Percentiles rank a stretch among this genome's conserved stretches.
phyloP scores from a whole-genome alignment of 2,888 invertebrate species.

The Trachelus iudaicus region DNA sequence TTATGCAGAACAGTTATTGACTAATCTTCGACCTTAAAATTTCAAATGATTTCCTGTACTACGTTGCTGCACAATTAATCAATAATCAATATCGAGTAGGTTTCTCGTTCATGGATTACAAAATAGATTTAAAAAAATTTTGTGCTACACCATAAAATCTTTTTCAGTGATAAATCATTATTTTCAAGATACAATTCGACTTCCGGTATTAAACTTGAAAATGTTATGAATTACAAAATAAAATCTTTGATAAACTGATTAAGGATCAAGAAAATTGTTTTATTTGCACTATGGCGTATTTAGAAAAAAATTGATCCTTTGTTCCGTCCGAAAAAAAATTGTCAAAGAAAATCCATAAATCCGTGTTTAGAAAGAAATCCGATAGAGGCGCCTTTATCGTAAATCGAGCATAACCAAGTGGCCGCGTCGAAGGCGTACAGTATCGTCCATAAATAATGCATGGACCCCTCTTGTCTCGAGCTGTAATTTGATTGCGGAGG shows the following conservation, averaged over 20 bases:
- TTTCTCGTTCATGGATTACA: not conserved
- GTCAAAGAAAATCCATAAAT: not conserved
- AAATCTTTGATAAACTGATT: not conserved
- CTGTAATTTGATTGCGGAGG: slow-evolving; percentile 63
- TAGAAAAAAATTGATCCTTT: not conserved
- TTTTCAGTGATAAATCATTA: not conserved
- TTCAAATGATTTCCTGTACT: slow-evolving; percentile 20
- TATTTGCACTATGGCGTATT: no score
- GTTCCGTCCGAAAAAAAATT: not conserved
- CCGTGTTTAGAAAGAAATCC: not conserved
- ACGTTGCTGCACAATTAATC: not conserved
- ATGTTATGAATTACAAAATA: not conserved
- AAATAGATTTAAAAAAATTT: not conserved
- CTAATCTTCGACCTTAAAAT: slow-evolving; percentile 34
- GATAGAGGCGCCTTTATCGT: not conserved
- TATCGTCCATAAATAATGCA: slow-evolving; percentile 60
- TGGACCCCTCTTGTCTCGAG: slow-evolving; percentile 53
- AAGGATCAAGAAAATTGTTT: not conserved
- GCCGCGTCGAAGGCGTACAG: slow-evolving; percentile 41
- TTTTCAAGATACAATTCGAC: not conserved
- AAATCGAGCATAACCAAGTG: not conserved
- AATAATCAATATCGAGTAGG: not conserved
- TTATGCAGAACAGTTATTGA: slow-evolving; percentile 32
- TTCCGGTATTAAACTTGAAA: not conserved
- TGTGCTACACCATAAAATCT: not conserved